These are phyloP conservation scores for Drosophila helvetica DNA, from an alignment of 2,888 invertebrate genomes.

Conservation along the genomic window DNA sequence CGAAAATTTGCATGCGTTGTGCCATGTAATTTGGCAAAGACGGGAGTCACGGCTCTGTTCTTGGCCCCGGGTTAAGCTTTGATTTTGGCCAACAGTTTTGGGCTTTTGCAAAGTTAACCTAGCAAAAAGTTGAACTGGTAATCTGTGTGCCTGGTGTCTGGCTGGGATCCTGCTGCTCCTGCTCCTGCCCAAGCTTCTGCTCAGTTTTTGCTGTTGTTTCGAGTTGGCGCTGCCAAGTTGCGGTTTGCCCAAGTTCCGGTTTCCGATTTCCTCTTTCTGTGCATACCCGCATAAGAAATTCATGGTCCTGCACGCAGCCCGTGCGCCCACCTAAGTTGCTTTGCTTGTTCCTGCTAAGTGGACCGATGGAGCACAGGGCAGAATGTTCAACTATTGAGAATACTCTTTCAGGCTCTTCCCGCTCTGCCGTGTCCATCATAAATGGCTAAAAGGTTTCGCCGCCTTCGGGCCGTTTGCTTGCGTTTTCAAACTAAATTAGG, in stretches of 20 bases:
- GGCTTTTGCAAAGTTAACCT: conserved; percentile 49
- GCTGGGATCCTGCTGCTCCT: conserved; percentile 24
- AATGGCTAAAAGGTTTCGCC: conserved; percentile 71
- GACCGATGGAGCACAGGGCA: conserved; percentile 12
- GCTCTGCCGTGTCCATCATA: conserved; percentile 49
- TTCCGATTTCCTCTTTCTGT: conserved; percentile 73
- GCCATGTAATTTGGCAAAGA: conserved; percentile 30
- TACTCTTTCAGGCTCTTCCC: conserved; percentile 25
- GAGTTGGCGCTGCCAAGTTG: conserved; percentile 52
- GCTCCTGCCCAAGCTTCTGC: conserved; percentile 24
- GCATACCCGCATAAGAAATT: conserved; percentile 65
- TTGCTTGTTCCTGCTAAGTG: conserved; percentile 61
- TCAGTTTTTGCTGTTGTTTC: conserved; percentile 2
- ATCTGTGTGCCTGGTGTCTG: conserved; percentile 61
- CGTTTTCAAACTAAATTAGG: conserved; percentile 62
- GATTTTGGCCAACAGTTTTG: conserved; percentile 37
- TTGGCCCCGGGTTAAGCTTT: conserved; percentile 14
- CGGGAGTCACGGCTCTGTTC: background rate
- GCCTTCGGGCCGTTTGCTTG: conserved; percentile 55
- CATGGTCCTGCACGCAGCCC: conserved; percentile 72
- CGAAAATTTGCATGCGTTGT: conserved; percentile 59
- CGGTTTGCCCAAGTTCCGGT: conserved; percentile 68
- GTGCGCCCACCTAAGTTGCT: conserved; percentile 64
- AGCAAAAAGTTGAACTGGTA: conserved; percentile 63
- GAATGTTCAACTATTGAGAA: conserved; percentile 32